A percentile compares a stretch with the other conserved stretches of the same genome.
These are phyloP conservation scores for Pachypanchax playfairii DNA, from an alignment of 2,113 vertebrate species.

Conservation along the genomic window DNA sequence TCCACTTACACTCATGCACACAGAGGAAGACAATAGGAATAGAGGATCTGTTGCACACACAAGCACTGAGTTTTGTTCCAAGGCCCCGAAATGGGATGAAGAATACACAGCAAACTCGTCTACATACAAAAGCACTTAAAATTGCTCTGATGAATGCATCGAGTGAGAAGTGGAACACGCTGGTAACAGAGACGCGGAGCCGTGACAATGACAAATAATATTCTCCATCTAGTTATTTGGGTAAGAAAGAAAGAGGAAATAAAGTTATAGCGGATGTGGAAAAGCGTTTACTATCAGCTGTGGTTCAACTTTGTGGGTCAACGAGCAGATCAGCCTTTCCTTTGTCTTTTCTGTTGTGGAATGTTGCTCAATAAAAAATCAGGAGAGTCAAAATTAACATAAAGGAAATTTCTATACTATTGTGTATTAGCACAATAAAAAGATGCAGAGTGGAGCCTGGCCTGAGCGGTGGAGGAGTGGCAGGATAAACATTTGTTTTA, in stretches of 20 bases:
- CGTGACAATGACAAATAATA: constrained; percentile 35
- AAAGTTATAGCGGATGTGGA: background rate
- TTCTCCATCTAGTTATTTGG: constrained; percentile 22
- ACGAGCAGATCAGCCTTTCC: background rate
- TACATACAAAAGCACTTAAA: constrained; percentile 73
- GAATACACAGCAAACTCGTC: constrained; percentile 47
- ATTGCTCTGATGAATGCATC: constrained; percentile 32
- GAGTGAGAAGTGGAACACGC: constrained; percentile 27
- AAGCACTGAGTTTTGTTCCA: constrained; percentile 33
- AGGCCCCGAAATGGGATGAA: constrained; percentile 40
- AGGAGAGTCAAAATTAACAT: too few species aligned
- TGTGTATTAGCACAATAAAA: too few species aligned
- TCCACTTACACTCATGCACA: constrained; percentile 49
- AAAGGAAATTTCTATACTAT: too few species aligned
- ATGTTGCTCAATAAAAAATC: constrained; percentile 7
- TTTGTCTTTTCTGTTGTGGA: constrained; percentile 9
- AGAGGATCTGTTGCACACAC: constrained; percentile 13
- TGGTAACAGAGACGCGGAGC: constrained; percentile 4
- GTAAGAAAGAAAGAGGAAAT: background rate
- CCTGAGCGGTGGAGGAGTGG: too few species aligned
- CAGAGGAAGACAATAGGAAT: constrained; percentile 18
- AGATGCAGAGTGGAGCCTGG: too few species aligned
- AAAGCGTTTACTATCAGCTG: background rate
- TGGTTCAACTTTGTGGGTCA: constrained; percentile 2
- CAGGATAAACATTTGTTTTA: too few species aligned